Evolutionary conservation across 2,113 vertebrate genomes (phyloP), one percentile per base, ranked within the genome.

Genomic region (Electrona antarctica): DNA sequence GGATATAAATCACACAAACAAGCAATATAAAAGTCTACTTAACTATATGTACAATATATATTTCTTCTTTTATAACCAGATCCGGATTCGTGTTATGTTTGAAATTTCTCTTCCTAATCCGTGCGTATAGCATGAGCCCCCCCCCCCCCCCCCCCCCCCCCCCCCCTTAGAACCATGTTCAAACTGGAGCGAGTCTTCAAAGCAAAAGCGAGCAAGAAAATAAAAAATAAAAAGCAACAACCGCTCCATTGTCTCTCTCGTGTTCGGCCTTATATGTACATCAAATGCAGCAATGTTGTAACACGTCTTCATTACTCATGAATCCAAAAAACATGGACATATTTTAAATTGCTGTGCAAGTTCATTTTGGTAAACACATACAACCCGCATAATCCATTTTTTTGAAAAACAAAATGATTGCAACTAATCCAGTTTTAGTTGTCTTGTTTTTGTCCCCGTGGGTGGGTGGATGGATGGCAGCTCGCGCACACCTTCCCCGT

Each of bases 361-460:
- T 94, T 94, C 91, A 86, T 76, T 21, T 59, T 90, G 93, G 94
- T 95, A 91, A 95, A 92, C 93, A 92, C 93, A 90, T 89, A 90
- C 87, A 94, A 94, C 94, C 95, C 95, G 94, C 95, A 95, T 95
- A 92, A 95, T 95, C 95, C 95, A 93, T 83, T 63, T 90, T 88
- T 65, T 91, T 91, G 89, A 92, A 81, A 92, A 86, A 73, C 50
- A 82, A 41, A 76, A 88, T 90, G 93, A 91, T 93, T 93, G 95
- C 95, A 95, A 94, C 96, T 93, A 90, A 95, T 97, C 96, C 96
- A 93, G 90, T 92, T 90, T 41, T 83, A 89, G 91, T 85, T 90
- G 89, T 92, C 90, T 87, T 41, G 33, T 41, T 79, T 80, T 82
- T 75, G 64, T 45, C 15, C 75, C 74, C 79, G 70, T 15, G 33